A percentile compares a stretch with the other conserved stretches of the same genome.
phyloP scores from a whole-genome alignment of 1,140 invertebrate species.

The Oppia nitens region DNA sequence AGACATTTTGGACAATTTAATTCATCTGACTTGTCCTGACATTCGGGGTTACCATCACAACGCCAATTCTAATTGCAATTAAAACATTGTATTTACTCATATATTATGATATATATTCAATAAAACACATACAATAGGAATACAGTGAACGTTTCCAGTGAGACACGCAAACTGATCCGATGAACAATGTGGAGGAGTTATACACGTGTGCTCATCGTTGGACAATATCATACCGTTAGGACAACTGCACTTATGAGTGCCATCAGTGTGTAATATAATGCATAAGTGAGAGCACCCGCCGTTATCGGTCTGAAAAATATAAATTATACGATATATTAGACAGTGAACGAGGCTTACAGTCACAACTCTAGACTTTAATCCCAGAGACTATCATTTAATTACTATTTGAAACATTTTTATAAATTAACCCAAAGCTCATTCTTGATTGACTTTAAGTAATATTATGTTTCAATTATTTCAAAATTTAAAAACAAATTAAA shows the following conservation, averaged over 20 bases:
- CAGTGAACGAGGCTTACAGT: conserved; percentile 3
- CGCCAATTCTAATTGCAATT: too few relatives aligned
- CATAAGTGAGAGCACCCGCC: conserved; percentile 70
- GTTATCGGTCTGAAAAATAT: conserved; percentile 34
- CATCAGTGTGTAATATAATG: conserved; percentile 25
- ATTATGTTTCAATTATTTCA: not conserved
- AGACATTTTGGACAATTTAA: conserved; percentile 39
- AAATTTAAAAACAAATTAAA: not conserved
- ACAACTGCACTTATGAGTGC: conserved; percentile 46
- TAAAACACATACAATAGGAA: conserved; percentile 70
- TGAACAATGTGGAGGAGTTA: conserved; percentile 50
- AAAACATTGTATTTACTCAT: too few relatives aligned
- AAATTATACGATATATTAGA: conserved; percentile 8
- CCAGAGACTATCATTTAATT: not conserved
- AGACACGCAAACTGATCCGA: conserved; percentile 56
- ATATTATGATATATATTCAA: too few relatives aligned
- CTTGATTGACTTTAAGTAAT: not conserved
- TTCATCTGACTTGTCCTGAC: conserved; percentile 80
- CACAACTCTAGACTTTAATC: not conserved
- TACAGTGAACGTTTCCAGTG: conserved; percentile 41
- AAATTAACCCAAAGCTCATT: not conserved
- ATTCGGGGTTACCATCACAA: conserved; percentile 80
- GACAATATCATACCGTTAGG: conserved; percentile 51
- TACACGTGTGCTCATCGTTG: conserved; percentile 46
- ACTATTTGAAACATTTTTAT: not conserved